Conservation (phyloP, 2,113 vertebrate species). For the Toxotes chatareus region DNA sequence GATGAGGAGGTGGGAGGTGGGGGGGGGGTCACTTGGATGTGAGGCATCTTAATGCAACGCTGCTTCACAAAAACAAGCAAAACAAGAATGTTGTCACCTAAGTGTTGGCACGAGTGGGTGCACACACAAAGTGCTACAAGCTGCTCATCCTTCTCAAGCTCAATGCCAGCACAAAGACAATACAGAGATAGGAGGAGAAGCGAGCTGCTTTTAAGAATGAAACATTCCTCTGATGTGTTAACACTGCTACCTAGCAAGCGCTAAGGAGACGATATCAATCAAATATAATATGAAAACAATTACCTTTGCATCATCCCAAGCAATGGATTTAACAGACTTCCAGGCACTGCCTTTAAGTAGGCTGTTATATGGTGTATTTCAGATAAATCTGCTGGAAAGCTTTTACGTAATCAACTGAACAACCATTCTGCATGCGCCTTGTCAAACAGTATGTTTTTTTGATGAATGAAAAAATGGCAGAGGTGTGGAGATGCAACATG, state of each 20-base stretch:
- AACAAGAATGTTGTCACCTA: neutral
- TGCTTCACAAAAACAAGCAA: conserved; percentile 13
- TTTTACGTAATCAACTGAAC: neutral
- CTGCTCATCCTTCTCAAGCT: conserved; percentile 1
- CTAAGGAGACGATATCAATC: neutral
- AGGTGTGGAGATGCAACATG: no score
- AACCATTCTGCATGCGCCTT: neutral
- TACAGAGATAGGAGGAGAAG: neutral
- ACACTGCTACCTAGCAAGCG: neutral
- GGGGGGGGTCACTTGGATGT: conserved; percentile 25
- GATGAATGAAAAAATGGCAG: neutral
- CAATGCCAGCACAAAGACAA: conserved; percentile 1
- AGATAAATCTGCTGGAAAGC: neutral
- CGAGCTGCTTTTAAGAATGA: neutral
- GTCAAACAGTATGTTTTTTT: neutral
- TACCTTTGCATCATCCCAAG: neutral
- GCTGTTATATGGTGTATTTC: neutral
- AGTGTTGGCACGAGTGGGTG: conserved; percentile 17
- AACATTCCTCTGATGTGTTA: neutral
- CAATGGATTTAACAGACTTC: neutral
- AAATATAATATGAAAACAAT: conserved; percentile 1
- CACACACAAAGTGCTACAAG: conserved; percentile 4
- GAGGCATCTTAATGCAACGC: neutral
- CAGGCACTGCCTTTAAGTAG: neutral
- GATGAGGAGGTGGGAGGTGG: neutral